Percentiles rank a stretch among this genome's conserved stretches.
Evolutionary conservation across 2,113 vertebrate species (phyloP).

Genomic region (Scartelaos histophorus): DNA sequence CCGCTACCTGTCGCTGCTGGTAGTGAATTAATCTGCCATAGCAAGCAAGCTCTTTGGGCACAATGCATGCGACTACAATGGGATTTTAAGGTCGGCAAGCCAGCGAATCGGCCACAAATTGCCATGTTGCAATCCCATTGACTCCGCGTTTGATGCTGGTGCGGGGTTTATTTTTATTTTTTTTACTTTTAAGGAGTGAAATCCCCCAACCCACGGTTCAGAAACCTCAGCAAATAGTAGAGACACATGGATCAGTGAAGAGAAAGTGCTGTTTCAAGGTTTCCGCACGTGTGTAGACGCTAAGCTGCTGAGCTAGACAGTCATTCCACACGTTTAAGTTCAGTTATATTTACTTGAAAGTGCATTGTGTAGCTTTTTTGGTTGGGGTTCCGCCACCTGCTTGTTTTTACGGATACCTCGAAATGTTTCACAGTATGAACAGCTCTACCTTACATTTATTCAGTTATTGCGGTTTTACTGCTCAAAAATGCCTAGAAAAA

Average conservation of each 20-base stretch:
- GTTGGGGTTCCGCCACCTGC: too few species aligned
- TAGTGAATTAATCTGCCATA: constrained; percentile 65
- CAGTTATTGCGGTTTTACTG: too few species aligned
- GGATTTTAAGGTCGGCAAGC: constrained; percentile 63
- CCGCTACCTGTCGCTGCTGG: constrained; percentile 42
- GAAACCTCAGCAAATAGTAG: constrained; percentile 68
- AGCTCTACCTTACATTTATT: too few species aligned
- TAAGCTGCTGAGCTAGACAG: constrained; percentile 62
- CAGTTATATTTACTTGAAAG: constrained; percentile 33
- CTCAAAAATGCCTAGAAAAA: too few species aligned
- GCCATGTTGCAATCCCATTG: constrained; percentile 63
- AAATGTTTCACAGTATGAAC: too few species aligned
- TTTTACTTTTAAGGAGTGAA: constrained; percentile 35
- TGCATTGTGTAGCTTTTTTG: too few species aligned
- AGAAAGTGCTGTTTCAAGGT: constrained; percentile 59
- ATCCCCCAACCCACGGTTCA: constrained; percentile 62
- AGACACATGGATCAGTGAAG: constrained; percentile 62
- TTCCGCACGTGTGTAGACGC: constrained; percentile 44
- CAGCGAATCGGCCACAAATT: constrained; percentile 66
- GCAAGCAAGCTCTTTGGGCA: constrained; percentile 58
- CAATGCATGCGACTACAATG: constrained; percentile 59
- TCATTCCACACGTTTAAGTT: constrained; percentile 44
- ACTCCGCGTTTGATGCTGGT: constrained; percentile 40
- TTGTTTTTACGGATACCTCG: too few species aligned
- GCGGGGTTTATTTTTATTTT: constrained; percentile 42